Evolutionary conservation across 1,140 invertebrate species (phyloP).

Genomic region (Diachasmimorpha longicaudata): DNA sequence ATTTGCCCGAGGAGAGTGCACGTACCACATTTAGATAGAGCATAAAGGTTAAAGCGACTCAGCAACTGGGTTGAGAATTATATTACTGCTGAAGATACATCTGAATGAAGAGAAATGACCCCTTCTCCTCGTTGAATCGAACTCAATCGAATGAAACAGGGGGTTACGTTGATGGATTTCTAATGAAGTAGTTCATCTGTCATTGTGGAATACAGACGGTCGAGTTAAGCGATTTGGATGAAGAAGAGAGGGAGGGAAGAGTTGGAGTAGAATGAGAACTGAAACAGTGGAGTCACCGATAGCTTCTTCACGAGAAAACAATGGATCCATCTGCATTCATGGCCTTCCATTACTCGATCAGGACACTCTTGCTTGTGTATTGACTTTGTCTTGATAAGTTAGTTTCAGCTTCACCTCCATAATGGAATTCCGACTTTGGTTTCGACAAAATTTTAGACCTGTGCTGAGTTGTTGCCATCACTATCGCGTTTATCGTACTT

Average conservation of each 20-base stretch:
- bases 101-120: not conserved
- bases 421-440: slow-evolving; percentile 20
- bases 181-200: not conserved
- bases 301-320: slow-evolving; percentile 28
- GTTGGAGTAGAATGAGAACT: not conserved
- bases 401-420: slow-evolving; percentile 23
- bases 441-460: not conserved
- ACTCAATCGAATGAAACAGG: slow-evolving; percentile 1
- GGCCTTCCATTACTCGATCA: slow-evolving; percentile 25
- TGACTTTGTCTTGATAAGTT: slow-evolving; percentile 30
- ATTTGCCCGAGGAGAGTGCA: not conserved
- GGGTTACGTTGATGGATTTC: not conserved
- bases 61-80: not conserved
- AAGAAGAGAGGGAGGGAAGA: no score
- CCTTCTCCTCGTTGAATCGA: not conserved
- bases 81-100: not conserved
- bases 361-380: slow-evolving; percentile 19
- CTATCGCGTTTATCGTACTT: not conserved
- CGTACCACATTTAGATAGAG: not conserved
- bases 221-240: not conserved
- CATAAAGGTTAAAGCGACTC: not conserved
- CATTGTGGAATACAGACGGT: not conserved
- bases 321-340: slow-evolving; percentile 32
- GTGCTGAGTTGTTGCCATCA: not conserved
- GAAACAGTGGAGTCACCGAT: slow-evolving; percentile 8